Evolutionary conservation across 2,888 invertebrate genomes (phyloP).

Genomic region (Tromatobia lineatoria): DNA sequence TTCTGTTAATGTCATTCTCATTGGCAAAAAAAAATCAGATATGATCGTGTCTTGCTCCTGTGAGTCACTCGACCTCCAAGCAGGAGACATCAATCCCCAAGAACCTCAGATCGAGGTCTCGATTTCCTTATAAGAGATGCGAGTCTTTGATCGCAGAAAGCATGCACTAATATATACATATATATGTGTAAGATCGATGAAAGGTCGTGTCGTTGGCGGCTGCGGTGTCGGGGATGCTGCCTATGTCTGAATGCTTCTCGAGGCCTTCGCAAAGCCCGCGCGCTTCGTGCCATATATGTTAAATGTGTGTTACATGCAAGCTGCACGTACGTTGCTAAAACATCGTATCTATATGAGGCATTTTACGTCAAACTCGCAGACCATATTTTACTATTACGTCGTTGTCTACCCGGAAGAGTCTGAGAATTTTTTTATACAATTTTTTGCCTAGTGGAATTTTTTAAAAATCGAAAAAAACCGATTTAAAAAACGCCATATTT

Average conservation of each 20-base stretch:
- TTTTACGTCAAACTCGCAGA: no score
- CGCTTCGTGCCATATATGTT: conserved; percentile 55
- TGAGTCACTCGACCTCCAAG: conserved; percentile 69
- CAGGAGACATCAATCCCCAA: conserved; percentile 66
- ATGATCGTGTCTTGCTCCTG: conserved; percentile 62
- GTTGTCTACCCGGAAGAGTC: no score
- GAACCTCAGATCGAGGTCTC: conserved; percentile 68
- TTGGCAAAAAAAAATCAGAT: conserved; percentile 42
- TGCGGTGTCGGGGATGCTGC: conserved; percentile 33
- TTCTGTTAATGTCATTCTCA: conserved; percentile 43
- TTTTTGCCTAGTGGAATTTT: no score
- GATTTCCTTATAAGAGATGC: conserved; percentile 68
- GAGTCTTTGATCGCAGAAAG: conserved; percentile 26
- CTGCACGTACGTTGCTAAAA: conserved; percentile 35
- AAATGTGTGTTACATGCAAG: conserved; percentile 50
- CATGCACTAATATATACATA: conserved; percentile 6
- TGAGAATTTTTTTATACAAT: no score
- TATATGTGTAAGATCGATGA: conserved; percentile 50
- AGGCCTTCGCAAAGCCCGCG: conserved; percentile 46
- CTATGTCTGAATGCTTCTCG: conserved; percentile 28
- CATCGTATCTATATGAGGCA: neutral
- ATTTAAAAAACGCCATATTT: no score
- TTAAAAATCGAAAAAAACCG: no score
- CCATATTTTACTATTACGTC: no score
- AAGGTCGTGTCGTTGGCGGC: conserved; percentile 50